A percentile compares a stretch with the other conserved stretches of the same genome.
Conservation (phyloP, 30 jellyfish, hydroid and myxozoan species). For the Cassiopea xamachana region DNA sequence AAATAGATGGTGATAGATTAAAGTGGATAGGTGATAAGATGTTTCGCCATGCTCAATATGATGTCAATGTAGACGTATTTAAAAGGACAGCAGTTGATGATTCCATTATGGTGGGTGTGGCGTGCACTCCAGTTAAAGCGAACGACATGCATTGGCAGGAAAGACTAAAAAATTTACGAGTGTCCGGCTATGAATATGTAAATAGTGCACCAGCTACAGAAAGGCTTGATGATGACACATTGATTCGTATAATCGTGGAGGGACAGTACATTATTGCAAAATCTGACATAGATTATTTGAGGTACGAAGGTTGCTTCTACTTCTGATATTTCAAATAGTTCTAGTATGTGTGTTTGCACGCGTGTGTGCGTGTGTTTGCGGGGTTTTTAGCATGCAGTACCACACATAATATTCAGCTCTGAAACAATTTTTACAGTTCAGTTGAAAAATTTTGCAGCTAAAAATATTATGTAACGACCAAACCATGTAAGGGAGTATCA, state of each 20-base stretch:
- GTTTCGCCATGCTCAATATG: background rate
- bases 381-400: too few relatives aligned
- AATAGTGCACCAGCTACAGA: constrained; percentile 1
- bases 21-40: background rate
- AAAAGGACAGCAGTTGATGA: background rate
- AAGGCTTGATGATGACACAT: constrained; percentile 12
- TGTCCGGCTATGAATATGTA: constrained; percentile 1
- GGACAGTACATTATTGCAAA: constrained; percentile 23
- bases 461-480: too few relatives aligned
- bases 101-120: background rate
- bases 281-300: background rate
- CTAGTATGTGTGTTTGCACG: too few relatives aligned
- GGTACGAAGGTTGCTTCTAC: too few relatives aligned
- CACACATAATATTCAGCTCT: too few relatives aligned
- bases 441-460: too few relatives aligned
- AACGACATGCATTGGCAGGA: background rate
- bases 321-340: too few relatives aligned
- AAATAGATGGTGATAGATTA: background rate
- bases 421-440: too few relatives aligned
- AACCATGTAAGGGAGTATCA: too few relatives aligned
- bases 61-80: constrained; percentile 22
- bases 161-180: background rate
- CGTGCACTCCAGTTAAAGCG: background rate
- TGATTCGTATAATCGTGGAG: background rate
- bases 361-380: too few relatives aligned